phyloP scores from a whole-genome alignment of 2,888 invertebrate genomes.

The Apotomis turbidana region DNA sequence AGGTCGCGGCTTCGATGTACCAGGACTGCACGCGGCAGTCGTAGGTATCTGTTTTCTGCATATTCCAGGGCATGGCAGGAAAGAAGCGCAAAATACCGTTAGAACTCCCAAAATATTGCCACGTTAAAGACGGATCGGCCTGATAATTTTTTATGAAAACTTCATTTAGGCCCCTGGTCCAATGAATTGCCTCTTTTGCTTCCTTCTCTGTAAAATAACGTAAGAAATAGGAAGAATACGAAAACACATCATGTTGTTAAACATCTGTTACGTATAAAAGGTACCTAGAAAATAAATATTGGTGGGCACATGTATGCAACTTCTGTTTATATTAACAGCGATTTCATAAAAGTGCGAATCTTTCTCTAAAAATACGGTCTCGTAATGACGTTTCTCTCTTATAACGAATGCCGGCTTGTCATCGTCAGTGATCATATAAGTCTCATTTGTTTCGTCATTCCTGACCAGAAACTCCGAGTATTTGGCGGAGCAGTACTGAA shows the following conservation, averaged over 20 bases:
- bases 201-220: slow-evolving; percentile 64
- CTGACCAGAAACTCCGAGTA: slow-evolving; percentile 81
- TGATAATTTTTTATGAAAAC: slow-evolving; percentile 93
- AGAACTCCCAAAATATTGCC: slow-evolving; percentile 99
- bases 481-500: slow-evolving; percentile 92
- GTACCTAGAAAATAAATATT: slow-evolving; percentile 94
- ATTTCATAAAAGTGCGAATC: slow-evolving; percentile 94
- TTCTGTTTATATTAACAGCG: slow-evolving; percentile 90
- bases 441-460: slow-evolving; percentile 14
- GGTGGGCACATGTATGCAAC: slow-evolving; percentile 96
- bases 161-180: slow-evolving; percentile 94
- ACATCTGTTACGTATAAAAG: background rate
- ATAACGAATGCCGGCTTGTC: slow-evolving; percentile 56
- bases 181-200: slow-evolving; percentile 86
- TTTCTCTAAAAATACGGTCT: slow-evolving; percentile 84
- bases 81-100: slow-evolving; percentile 96
- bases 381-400: slow-evolving; percentile 79
- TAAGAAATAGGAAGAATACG: background rate
- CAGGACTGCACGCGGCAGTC: slow-evolving; percentile 97
- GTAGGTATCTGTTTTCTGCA: slow-evolving; percentile 87
- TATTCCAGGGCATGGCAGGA: slow-evolving; percentile 91
- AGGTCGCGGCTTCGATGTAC: slow-evolving; percentile 99
- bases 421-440: slow-evolving; percentile 11
- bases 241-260: too few species aligned
- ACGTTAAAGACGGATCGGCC: slow-evolving; percentile 94